These are phyloP conservation scores for Etheostoma spectabile DNA, from an alignment of 2,113 vertebrate genomes.

Conservation along the genomic window DNA sequence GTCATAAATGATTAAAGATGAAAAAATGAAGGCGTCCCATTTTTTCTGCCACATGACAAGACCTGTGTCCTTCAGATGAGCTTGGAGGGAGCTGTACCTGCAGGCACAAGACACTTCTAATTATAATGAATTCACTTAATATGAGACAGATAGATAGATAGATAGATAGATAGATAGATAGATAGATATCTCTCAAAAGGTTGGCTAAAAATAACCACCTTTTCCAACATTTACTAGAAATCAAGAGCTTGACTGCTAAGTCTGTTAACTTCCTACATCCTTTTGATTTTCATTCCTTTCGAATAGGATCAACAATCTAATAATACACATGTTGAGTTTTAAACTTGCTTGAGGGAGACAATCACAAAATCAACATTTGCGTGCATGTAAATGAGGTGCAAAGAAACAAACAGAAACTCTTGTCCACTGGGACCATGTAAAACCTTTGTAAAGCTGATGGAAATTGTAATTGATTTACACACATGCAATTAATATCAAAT, in stretches of 20 bases:
- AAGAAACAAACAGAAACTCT: too few species aligned
- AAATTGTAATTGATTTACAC: too few species aligned
- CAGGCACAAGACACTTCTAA: background rate
- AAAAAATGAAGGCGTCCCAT: slow-evolving; percentile 82
- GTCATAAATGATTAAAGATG: slow-evolving; percentile 57
- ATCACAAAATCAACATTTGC: background rate
- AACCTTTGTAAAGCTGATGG: too few species aligned
- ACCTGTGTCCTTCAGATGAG: slow-evolving; percentile 65
- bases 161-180: too few species aligned
- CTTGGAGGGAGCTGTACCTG: slow-evolving; percentile 83
- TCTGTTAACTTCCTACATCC: background rate
- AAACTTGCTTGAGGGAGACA: background rate
- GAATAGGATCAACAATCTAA: too few species aligned
- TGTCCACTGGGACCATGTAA: too few species aligned
- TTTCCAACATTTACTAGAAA: background rate
- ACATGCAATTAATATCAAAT: too few species aligned
- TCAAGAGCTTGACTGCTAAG: background rate
- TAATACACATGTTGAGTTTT: background rate
- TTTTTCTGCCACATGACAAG: slow-evolving; percentile 71
- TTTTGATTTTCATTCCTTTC: background rate
- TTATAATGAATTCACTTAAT: too few species aligned
- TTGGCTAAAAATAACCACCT: too few species aligned
- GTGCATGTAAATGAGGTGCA: too few species aligned
- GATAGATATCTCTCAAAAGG: too few species aligned
- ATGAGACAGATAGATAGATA: too few species aligned